Base-by-base conservation (phyloP, 2,113 vertebrate genomes). In the Chamaetylas fuelleborni region DNA sequence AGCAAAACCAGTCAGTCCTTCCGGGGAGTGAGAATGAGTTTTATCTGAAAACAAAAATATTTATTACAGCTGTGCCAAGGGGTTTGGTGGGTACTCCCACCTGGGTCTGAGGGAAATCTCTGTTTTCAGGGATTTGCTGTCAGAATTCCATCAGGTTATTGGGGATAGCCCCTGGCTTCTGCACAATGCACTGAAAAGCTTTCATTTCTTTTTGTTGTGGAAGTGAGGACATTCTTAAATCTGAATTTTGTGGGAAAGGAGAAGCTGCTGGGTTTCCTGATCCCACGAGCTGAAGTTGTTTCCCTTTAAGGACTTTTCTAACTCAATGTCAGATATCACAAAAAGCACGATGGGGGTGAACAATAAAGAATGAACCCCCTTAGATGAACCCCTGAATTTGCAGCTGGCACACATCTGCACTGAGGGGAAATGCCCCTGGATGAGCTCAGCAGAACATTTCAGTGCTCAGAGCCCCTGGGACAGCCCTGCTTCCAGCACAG, bases 1-100 rank as follows among this genome's bases (percentile, higher is more conserved):
- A 58, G 64, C 8, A 45, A 77, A 80, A 50, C 4, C 71, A 56
- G 23, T 1, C 67, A 20, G 64, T 6, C 25, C 43, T 77, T 87
- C 78, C 69, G 69, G 73, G 36, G 51, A 86, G 31, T 0, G 2
- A 48, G 80, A 80, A 86, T 51, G 34, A 7, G 25, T 19, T 69
- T 61, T 38, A 40, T 4, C n/a, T 43, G 54, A 54, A 38, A 23
- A n/a, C 5, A 77, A 56, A 42, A 0, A 2, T n/a, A 1, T 23
- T 53, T 6, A 3, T 1, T 26, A 4, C 14, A 11, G 1, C 0
- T 1, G 5, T n/a, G 72, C 48, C 13, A 18, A 50, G 77, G 0
- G 2, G 23, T 56, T 65, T 43, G 67, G 67, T 12, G 77, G 9
- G 14, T 14, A 4, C 29, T n/a, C 28, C 7, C n/a, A 5, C 6